These are phyloP conservation scores for Falco rusticolus DNA, from an alignment of 2,797 vertebrate species.

Conservation along the genomic window DNA sequence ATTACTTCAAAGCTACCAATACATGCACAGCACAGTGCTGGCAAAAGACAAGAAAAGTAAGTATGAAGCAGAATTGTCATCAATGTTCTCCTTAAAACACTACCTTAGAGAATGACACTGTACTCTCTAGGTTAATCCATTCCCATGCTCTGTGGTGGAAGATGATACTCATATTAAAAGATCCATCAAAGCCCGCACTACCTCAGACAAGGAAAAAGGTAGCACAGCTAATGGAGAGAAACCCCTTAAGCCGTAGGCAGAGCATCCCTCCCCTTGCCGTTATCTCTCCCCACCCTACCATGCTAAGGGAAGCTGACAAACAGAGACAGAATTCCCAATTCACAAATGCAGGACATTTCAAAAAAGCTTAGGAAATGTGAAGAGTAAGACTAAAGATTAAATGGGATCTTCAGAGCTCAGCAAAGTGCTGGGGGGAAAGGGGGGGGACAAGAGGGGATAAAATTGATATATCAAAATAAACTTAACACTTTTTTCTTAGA, in stretches of 20 bases:
- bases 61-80: not conserved
- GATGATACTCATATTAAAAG: conserved; percentile 54
- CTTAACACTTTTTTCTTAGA: not conserved
- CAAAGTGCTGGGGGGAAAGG: not conserved
- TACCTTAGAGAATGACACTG: not conserved
- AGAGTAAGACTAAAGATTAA: not conserved
- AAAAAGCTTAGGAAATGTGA: not conserved
- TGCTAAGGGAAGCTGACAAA: not conserved
- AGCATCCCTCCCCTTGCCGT: not conserved
- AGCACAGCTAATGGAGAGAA: conserved; percentile 36
- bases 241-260: not conserved
- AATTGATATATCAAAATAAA: not conserved
- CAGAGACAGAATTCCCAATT: not conserved
- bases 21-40: not conserved
- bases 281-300: not conserved
- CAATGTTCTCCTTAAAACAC: conserved; percentile 27
- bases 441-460: too few relatives aligned
- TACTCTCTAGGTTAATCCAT: conserved; percentile 53
- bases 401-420: not conserved
- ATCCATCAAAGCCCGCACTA: conserved; percentile 32
- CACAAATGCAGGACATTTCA: not conserved
- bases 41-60: not conserved
- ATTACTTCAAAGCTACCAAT: not conserved
- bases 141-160: conserved; percentile 15
- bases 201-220: not conserved